Percentiles rank a stretch among this genome's conserved stretches.
Evolutionary conservation across 35 echinoderm and acorn worm genomes (phyloP).

Genomic region (Eucidaris tribuloides): DNA sequence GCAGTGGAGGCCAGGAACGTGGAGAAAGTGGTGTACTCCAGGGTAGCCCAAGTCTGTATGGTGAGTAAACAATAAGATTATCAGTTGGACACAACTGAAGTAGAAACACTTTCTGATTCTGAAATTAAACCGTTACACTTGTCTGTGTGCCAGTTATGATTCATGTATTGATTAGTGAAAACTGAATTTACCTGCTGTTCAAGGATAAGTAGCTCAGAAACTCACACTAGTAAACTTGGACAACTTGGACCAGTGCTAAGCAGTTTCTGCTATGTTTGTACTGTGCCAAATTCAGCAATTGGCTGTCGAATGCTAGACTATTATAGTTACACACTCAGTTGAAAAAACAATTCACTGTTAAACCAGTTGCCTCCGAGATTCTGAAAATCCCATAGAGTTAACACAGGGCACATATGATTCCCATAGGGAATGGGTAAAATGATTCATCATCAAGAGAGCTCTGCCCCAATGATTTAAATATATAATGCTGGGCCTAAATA

Average conservation of each 20-base stretch:
- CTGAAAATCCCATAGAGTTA: not conserved
- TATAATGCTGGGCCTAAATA: no score
- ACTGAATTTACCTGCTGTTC: not conserved
- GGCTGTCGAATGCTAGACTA: no score
- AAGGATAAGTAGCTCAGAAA: not conserved
- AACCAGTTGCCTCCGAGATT: not conserved
- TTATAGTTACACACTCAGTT: not conserved
- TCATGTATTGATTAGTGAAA: no score
- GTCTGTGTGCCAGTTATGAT: no score
- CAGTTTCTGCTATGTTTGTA: no score
- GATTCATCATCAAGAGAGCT: no score
- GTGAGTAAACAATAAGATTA: no score
- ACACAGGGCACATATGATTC: not conserved
- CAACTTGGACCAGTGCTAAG: no score
- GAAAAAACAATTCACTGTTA: not conserved
- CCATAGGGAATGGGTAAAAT: not conserved
- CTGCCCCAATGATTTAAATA: no score
- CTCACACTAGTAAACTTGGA: not conserved
- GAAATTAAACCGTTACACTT: no score
- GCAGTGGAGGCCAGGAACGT: slow-evolving; percentile 46
- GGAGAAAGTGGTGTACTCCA: slow-evolving; percentile 52
- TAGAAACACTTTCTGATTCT: no score
- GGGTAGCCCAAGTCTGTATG: slow-evolving; percentile 44
- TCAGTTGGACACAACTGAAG: no score
- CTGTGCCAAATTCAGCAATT: not conserved